These are phyloP conservation scores for Diplodus sargus DNA, from an alignment of 2,797 vertebrate species.

Conservation along the genomic window DNA sequence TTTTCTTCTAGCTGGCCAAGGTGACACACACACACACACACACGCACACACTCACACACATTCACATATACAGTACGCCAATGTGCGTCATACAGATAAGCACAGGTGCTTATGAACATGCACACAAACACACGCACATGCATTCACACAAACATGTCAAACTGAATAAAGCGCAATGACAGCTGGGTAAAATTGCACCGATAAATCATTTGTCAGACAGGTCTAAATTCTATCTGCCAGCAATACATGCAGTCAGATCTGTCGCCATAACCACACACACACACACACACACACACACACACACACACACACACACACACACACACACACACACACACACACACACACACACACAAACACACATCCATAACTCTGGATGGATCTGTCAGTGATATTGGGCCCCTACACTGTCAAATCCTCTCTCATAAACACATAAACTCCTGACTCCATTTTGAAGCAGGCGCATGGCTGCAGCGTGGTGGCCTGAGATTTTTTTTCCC, in stretches of 20 bases:
- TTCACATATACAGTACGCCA: neutral
- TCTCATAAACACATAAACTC: conserved; percentile 59
- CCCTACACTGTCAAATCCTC: conserved; percentile 58
- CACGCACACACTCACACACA: too few relatives aligned
- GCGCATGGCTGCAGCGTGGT: conserved; percentile 31
- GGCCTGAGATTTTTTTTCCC: neutral
- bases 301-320: conserved; percentile 15
- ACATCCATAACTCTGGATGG: conserved; percentile 38
- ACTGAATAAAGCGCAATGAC: conserved; percentile 80
- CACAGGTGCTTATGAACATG: conserved; percentile 26
- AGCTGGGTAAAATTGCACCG: conserved; percentile 83
- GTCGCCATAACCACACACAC: conserved; percentile 42
- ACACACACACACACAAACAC: conserved; percentile 17
- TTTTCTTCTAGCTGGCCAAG: conserved; percentile 42
- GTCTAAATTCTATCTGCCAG: conserved; percentile 82
- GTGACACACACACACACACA: conserved; percentile 21
- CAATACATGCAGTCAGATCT: conserved; percentile 71
- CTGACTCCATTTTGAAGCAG: conserved; percentile 41
- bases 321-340: conserved; percentile 32
- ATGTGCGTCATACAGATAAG: conserved; percentile 23
- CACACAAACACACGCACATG: conserved; percentile 6
- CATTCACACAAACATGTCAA: conserved; percentile 58
- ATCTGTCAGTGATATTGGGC: conserved; percentile 54
- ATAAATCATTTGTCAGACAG: conserved; percentile 85
- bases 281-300: conserved; percentile 17